phyloP scores from a whole-genome alignment of 2,113 vertebrate species.

The Mirounga angustirostris region DNA sequence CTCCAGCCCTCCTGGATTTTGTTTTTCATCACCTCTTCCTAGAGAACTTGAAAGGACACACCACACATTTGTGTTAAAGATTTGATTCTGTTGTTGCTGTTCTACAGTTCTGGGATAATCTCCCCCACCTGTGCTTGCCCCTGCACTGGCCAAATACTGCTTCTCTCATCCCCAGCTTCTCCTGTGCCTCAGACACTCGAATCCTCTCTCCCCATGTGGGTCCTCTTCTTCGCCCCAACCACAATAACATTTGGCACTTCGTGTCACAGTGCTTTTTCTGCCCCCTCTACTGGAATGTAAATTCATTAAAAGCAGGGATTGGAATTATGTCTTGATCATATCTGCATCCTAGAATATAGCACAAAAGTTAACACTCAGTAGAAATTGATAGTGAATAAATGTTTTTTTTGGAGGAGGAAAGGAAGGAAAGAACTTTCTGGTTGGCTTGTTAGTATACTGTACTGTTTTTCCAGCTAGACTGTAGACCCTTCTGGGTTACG shows the following conservation, averaged over 20 bases:
- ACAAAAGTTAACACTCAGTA: background rate
- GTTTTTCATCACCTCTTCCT: background rate
- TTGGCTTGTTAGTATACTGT: background rate
- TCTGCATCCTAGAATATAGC: background rate
- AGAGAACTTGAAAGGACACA: background rate
- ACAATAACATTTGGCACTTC: background rate
- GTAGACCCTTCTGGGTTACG: background rate
- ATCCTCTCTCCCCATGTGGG: background rate
- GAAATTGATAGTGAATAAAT: background rate
- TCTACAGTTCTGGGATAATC: background rate
- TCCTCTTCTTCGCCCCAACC: background rate
- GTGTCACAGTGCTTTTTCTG: too few relatives aligned
- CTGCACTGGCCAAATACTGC: background rate
- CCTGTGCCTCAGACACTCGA: background rate
- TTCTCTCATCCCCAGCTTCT: background rate
- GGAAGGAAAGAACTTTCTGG: background rate
- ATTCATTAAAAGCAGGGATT: background rate
- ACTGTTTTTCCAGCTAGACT: background rate
- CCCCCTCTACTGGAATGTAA: background rate
- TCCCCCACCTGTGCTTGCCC: background rate
- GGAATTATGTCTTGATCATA: background rate
- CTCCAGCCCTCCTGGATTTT: background rate
- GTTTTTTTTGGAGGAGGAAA: background rate
- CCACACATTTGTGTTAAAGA: background rate
- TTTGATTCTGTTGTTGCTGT: background rate